These are phyloP conservation scores for Microdon myrmicae DNA, from an alignment of 2,888 invertebrate species.

Conservation along the genomic window DNA sequence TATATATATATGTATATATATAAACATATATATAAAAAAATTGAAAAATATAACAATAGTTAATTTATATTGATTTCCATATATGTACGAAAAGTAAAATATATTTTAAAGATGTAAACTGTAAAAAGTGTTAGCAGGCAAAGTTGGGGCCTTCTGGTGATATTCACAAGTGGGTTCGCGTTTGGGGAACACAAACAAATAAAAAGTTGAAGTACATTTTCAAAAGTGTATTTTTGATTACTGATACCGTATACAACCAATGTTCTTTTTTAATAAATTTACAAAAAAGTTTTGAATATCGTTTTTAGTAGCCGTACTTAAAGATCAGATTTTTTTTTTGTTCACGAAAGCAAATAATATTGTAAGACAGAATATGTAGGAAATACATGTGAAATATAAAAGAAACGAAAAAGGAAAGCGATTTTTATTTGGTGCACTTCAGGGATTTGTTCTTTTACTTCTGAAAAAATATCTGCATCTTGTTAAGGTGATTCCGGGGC, in stretches of 20 bases:
- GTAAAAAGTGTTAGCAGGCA: slow-evolving; percentile 41
- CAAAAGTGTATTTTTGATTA: slow-evolving; percentile 41
- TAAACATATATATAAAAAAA: no score
- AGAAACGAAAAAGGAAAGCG: no score
- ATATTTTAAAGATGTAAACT: no score
- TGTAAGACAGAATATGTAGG: slow-evolving; percentile 39
- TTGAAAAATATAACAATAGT: slow-evolving; percentile 36
- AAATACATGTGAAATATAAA: slow-evolving; percentile 41
- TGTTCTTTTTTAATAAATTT: slow-evolving; percentile 35
- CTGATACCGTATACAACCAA: slow-evolving; percentile 22
- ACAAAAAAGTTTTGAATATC: slow-evolving; percentile 14
- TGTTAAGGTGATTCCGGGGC: no score
- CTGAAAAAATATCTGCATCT: no score
- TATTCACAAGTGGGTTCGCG: slow-evolving; percentile 53
- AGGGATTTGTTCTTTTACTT: no score
- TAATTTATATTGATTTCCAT: slow-evolving; percentile 41
- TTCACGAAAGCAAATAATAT: slow-evolving; percentile 26
- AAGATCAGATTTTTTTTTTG: slow-evolving; percentile 29
- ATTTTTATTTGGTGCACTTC: no score
- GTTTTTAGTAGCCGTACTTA: slow-evolving; percentile 42
- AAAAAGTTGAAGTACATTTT: slow-evolving; percentile 32
- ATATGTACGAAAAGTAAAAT: slow-evolving; percentile 27
- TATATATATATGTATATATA: no score
- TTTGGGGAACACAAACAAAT: slow-evolving; percentile 30
- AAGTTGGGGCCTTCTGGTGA: slow-evolving; percentile 48